Conservation (phyloP, 2,888 invertebrate species). For the Cybosia mesomella region DNA sequence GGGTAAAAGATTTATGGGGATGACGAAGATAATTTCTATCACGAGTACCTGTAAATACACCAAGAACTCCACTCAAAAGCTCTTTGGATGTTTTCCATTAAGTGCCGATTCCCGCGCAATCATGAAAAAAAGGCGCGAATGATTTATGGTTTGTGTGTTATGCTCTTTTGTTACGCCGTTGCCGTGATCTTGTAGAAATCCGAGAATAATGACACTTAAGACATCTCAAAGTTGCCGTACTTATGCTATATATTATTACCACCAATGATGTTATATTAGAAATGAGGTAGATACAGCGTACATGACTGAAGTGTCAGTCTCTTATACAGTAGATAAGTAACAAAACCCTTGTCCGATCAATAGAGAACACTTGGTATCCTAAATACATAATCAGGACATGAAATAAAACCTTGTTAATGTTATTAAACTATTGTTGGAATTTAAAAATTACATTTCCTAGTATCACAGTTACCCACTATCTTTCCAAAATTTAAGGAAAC, state of each 20-base stretch:
- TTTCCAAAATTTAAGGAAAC: no score
- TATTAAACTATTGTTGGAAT: no score
- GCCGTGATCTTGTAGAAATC: slow-evolving; percentile 41
- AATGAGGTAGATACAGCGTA: background rate
- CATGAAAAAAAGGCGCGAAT: slow-evolving; percentile 34
- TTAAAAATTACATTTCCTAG: no score
- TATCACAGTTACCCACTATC: no score
- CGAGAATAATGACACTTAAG: slow-evolving; percentile 33
- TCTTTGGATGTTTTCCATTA: slow-evolving; percentile 36
- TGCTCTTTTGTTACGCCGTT: slow-evolving; percentile 41
- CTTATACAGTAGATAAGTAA: no score
- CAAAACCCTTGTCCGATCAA: no score
- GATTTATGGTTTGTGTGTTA: slow-evolving; percentile 47
- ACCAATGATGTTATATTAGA: background rate
- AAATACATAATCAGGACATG: no score
- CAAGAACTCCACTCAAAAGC: slow-evolving; percentile 29
- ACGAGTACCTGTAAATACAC: slow-evolving; percentile 24
- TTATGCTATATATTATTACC: background rate
- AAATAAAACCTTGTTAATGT: no score
- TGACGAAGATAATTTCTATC: slow-evolving; percentile 9
- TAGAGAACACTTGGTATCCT: no score
- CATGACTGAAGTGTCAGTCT: no score
- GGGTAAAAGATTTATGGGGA: slow-evolving; percentile 6
- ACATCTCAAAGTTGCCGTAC: slow-evolving; percentile 21
- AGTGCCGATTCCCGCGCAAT: slow-evolving; percentile 25